Conservation (phyloP, 2,797 vertebrate genomes). For the Pangasius mekongensis region DNA sequence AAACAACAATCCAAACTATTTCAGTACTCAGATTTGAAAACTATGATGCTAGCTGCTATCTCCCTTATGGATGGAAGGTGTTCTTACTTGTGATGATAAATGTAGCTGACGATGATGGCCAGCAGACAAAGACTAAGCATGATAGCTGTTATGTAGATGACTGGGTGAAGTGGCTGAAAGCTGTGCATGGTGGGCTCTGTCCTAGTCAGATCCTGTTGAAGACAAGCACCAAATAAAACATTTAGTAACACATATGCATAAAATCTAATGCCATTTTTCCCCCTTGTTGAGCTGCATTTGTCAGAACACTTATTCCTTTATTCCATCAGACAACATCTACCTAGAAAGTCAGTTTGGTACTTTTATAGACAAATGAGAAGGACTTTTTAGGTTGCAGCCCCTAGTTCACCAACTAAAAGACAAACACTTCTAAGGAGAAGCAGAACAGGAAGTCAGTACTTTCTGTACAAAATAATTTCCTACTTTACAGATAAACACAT, state of each 20-base stretch:
- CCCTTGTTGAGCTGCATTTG: not conserved
- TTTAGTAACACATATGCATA: not conserved
- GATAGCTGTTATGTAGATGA: constrained; percentile 87
- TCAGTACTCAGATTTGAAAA: not conserved
- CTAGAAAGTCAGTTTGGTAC: not conserved
- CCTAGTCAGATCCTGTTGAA: constrained; percentile 86
- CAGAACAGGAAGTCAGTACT: not conserved
- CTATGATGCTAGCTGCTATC: not conserved
- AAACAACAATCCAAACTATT: not conserved
- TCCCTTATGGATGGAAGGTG: no score
- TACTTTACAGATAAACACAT: not conserved
- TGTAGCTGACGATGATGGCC: constrained; percentile 85
- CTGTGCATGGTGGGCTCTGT: constrained; percentile 80
- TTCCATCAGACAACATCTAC: not conserved
- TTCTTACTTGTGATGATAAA: constrained; percentile 90
- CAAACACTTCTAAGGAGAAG: not conserved
- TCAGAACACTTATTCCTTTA: not conserved
- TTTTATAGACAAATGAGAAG: not conserved
- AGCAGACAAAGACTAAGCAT: constrained; percentile 86
- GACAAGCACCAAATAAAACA: constrained; percentile 17
- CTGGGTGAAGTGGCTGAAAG: constrained; percentile 86
- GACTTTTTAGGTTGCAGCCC: not conserved
- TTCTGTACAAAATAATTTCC: not conserved
- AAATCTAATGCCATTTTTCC: not conserved
- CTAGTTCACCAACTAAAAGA: not conserved